A percentile compares a stretch with the other conserved stretches of the same genome.
Evolutionary conservation across 2,888 invertebrate species (phyloP).

Genomic region (Polymixis lichenea): DNA sequence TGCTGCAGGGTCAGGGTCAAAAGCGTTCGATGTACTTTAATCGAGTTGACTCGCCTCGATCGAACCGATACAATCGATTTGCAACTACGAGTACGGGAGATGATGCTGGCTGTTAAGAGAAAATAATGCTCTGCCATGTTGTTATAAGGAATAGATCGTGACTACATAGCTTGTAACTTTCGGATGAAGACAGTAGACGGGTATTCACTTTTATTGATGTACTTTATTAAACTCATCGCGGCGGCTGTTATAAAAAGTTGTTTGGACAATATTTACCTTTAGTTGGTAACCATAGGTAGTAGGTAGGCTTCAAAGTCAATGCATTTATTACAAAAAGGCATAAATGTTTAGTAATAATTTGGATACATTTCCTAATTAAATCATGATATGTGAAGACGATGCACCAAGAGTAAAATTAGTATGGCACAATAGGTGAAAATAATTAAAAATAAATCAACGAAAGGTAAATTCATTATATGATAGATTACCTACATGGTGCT

Average conservation of each 20-base stretch:
- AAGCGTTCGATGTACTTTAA: slow-evolving; percentile 77
- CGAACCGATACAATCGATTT: slow-evolving; percentile 77
- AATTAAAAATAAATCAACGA: too few species aligned
- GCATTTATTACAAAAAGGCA: too few species aligned
- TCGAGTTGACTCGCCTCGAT: slow-evolving; percentile 69
- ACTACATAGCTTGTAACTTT: slow-evolving; percentile 63
- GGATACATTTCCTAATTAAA: too few species aligned
- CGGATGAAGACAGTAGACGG: slow-evolving; percentile 54
- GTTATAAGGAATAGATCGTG: slow-evolving; percentile 70
- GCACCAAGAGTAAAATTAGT: too few species aligned
- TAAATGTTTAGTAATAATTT: too few species aligned
- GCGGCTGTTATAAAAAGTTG: slow-evolving; percentile 21
- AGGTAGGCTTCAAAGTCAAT: slow-evolving; percentile 1
- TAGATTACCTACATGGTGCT: too few species aligned
- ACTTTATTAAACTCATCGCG: slow-evolving; percentile 23
- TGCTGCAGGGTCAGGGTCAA: slow-evolving; percentile 77
- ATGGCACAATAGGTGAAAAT: too few species aligned
- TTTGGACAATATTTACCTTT: slow-evolving; percentile 43
- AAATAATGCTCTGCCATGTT: slow-evolving; percentile 67
- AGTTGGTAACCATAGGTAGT: slow-evolving; percentile 50
- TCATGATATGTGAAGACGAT: too few species aligned
- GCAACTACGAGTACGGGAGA: slow-evolving; percentile 71
- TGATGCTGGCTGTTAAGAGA: slow-evolving; percentile 66
- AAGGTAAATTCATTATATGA: too few species aligned
- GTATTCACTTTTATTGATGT: slow-evolving; percentile 53